Evolutionary conservation across 2,797 vertebrate species (phyloP).

Genomic region (Pitangus sulphuratus): DNA sequence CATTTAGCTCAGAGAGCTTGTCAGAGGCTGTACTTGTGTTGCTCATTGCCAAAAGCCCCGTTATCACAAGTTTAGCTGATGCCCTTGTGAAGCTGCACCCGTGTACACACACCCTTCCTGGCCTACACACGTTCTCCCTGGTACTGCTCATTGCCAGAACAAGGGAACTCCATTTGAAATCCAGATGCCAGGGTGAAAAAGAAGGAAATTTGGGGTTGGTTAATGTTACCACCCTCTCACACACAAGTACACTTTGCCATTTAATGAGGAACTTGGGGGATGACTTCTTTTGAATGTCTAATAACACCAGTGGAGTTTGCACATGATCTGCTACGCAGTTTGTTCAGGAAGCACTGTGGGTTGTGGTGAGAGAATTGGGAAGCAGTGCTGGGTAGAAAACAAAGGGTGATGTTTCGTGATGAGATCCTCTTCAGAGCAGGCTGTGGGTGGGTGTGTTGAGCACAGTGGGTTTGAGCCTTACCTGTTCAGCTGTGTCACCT

Average conservation of each 20-base stretch:
- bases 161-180: not conserved
- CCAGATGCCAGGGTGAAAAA: not conserved
- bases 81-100: not conserved
- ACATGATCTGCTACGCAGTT: not conserved
- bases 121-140: rapidly evolving
- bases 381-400: not conserved
- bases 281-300: not conserved
- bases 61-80: not conserved
- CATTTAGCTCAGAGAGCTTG: not conserved
- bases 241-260: not conserved
- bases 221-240: not conserved
- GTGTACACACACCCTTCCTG: rapidly evolving
- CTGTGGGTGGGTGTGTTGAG: rapidly evolving
- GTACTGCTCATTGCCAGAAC: not conserved
- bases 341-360: not conserved
- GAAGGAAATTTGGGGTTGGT: not conserved
- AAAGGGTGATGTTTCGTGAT: not conserved
- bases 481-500: not conserved
- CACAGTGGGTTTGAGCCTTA: not conserved
- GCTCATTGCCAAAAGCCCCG: not conserved
- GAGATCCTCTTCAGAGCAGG: not conserved
- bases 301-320: not conserved
- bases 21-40: not conserved
- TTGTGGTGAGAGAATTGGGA: not conserved
- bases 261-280: not conserved